Base-by-base conservation (phyloP, 2,797 vertebrate genomes). In the Ataeniobius toweri region DNA sequence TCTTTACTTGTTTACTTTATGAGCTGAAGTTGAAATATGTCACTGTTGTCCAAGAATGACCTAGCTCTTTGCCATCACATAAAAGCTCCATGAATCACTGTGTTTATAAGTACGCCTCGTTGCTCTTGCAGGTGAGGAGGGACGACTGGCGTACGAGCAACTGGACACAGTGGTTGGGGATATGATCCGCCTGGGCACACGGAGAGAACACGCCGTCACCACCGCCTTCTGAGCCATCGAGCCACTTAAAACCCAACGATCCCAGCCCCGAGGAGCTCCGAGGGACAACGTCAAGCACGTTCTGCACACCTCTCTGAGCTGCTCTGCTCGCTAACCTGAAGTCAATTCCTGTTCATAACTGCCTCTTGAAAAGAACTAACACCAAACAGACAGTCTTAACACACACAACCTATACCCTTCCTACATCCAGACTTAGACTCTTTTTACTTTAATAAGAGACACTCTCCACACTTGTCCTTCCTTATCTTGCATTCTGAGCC, bases 121-220 rank as follows among this genome's bases (percentile, higher is more conserved):
- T 44, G 74, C 22, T 58, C 44, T 80, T 39, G 44, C 89, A 99
- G 98, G 98, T 86, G 97, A 98, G 92, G 97, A 98, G 26, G 98
- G 97, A 2, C 96, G 96, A n/a, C 91, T 98, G 93, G 98, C 97
- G 0, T 99, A 99, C 0, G 98, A 99, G 89, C 97, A 97, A 91
- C 83, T 99, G 85, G 97, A 99, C 93, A 97, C 94, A 0, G 96
- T 97, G 61, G 96, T 97, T 8, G 93, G 96, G 67, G 97, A 98
- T 75, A 95, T 96, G 74, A 85, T 97, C 65, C 94, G 93, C 72
- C 91, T 96, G 76, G 97, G 96, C 85, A 92, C 91, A 0, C 95
- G 96, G 0, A 94, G 94, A 41, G 96, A 96, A 79, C 94, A 95
- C 22, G 96, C 97, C 7, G 94, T 97, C 87, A 97, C 97, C 90